phyloP scores from a whole-genome alignment of 2,888 invertebrate species.

The Caenorhabditis sp. region DNA sequence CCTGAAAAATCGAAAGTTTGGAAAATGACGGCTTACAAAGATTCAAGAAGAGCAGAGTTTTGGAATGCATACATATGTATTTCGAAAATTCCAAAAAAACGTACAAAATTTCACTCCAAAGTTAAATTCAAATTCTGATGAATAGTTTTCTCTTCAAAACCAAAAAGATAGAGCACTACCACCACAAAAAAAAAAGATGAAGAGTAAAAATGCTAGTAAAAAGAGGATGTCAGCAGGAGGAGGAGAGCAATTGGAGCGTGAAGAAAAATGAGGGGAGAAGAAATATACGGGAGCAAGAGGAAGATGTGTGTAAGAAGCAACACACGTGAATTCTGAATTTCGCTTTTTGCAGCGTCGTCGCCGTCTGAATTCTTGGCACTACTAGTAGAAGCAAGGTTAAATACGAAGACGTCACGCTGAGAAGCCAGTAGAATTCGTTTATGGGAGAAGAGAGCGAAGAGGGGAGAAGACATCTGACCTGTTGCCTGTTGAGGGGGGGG shows the following conservation, averaged over 20 bases:
- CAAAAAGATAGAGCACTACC: background rate
- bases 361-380: background rate
- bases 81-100: too few species aligned
- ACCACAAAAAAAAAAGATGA: constrained; percentile 1
- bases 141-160: constrained; percentile 7
- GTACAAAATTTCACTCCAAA: background rate
- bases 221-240: constrained; percentile 16
- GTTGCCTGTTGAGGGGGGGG: too few species aligned
- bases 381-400: background rate
- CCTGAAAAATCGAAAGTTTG: too few species aligned
- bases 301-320: background rate
- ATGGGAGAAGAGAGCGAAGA: constrained; percentile 14
- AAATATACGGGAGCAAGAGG: constrained; percentile 5
- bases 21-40: too few species aligned
- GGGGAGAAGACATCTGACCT: constrained; percentile 39
- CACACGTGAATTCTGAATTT: constrained; percentile 25
- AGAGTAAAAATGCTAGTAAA: constrained; percentile 1
- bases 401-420: constrained; percentile 36
- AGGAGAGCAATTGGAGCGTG: constrained; percentile 45
- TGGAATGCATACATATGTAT: too few species aligned
- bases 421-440: background rate
- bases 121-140: constrained; percentile 36
- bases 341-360: background rate
- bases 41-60: too few species aligned
- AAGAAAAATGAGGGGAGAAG: constrained; percentile 35